Conservation (phyloP, 1,140 invertebrate species). For the Dendrolimus punctatus region DNA sequence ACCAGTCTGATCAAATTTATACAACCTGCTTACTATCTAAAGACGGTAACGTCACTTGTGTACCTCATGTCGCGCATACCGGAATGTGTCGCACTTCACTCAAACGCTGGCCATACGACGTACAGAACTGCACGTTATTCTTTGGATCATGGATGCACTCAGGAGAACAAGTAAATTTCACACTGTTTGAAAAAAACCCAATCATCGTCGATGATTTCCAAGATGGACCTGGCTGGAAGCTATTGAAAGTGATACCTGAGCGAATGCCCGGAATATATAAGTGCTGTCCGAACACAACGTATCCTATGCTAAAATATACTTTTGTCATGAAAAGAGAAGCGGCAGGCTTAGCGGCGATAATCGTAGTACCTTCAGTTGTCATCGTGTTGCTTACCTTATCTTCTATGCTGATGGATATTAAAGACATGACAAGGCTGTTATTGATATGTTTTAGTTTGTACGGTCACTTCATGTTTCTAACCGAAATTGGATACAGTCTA, state of each 20-base stretch:
- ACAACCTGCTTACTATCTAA: constrained; percentile 53
- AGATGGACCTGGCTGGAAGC: constrained; percentile 51
- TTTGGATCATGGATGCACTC: constrained; percentile 75
- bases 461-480: constrained; percentile 50
- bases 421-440: constrained; percentile 42
- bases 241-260: constrained; percentile 35
- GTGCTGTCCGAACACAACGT: constrained; percentile 49
- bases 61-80: constrained; percentile 60
- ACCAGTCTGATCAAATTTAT: constrained; percentile 42
- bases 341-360: constrained; percentile 49
- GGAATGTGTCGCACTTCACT: constrained; percentile 66
- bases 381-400: constrained; percentile 44
- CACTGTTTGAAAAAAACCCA: constrained; percentile 41
- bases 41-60: constrained; percentile 62
- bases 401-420: constrained; percentile 47
- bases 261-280: constrained; percentile 40
- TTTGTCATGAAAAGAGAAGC: constrained; percentile 51
- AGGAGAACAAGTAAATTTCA: constrained; percentile 74
- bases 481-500: constrained; percentile 52
- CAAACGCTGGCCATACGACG: constrained; percentile 70
- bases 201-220: constrained; percentile 44
- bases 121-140: constrained; percentile 66
- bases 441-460: constrained; percentile 59
- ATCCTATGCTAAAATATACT: constrained; percentile 57
- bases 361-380: constrained; percentile 44